These are phyloP conservation scores for Glareola pratincola DNA, from an alignment of 2,113 vertebrate species.

Conservation along the genomic window DNA sequence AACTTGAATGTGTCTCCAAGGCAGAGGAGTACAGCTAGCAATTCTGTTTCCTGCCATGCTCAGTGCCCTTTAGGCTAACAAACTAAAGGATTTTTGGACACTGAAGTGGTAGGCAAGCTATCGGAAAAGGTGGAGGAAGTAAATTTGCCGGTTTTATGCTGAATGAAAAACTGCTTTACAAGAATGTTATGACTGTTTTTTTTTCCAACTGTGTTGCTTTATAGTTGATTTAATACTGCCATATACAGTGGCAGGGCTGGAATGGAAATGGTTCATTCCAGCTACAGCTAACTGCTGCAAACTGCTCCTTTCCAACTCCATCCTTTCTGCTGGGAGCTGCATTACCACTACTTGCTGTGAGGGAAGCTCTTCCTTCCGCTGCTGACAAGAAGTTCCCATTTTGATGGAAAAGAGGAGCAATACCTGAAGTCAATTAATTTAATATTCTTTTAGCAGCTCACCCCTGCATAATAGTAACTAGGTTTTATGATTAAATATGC, in stretches of 20 bases:
- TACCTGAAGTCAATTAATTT: background rate
- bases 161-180: background rate
- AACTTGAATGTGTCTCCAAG: background rate
- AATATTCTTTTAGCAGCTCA: background rate
- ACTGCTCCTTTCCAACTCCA: background rate
- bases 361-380: background rate
- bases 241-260: background rate
- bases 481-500: constrained; percentile 6
- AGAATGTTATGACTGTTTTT: background rate
- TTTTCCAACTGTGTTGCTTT: background rate
- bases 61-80: background rate
- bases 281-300: background rate
- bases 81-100: background rate
- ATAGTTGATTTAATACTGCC: background rate
- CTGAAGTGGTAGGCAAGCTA: background rate
- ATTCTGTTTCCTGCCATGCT: background rate
- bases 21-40: background rate
- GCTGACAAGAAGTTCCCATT: background rate
- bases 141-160: background rate
- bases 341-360: background rate
- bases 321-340: background rate
- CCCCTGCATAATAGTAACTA: background rate
- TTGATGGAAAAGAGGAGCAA: background rate
- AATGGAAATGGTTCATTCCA: background rate
- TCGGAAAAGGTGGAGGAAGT: background rate